Conservation (phyloP, 2,888 invertebrate species). For the Lepeophtheirus nordmannii region DNA sequence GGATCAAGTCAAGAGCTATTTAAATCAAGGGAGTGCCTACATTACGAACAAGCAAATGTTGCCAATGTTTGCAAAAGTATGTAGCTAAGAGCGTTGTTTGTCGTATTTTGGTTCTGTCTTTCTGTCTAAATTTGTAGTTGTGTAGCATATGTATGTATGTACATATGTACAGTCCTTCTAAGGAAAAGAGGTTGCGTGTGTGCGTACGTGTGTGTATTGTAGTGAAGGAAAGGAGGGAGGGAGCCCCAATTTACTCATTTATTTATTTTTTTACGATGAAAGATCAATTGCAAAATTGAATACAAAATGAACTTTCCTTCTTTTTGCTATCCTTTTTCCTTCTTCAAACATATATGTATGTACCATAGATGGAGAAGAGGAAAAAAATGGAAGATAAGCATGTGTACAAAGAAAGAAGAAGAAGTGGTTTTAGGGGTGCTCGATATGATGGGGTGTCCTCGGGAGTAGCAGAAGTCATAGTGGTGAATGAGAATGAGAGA, state of each 20-base stretch:
- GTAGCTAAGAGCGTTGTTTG: conserved; percentile 22
- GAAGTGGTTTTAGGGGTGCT: no score
- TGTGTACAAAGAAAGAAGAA: no score
- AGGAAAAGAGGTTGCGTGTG: no score
- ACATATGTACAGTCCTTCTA: no score
- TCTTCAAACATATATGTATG: neutral
- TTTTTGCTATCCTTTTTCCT: neutral
- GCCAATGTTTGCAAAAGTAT: conserved; percentile 67
- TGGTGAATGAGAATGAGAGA: conserved; percentile 15
- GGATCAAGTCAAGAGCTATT: conserved; percentile 65
- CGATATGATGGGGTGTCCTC: no score
- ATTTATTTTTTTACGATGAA: conserved; percentile 12
- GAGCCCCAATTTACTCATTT: neutral
- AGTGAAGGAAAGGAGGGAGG: no score
- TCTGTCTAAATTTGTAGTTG: conserved; percentile 2
- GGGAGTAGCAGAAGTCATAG: no score
- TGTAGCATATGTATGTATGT: conserved; percentile 12
- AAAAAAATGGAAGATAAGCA: no score
- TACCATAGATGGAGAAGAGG: neutral
- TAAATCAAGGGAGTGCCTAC: conserved; percentile 66
- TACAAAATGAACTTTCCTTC: neutral
- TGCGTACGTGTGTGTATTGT: no score
- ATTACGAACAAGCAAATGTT: conserved; percentile 67
- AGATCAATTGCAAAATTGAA: conserved; percentile 9
- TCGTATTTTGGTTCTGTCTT: neutral